Evolutionary conservation across 2,797 vertebrate genomes (phyloP).

Genomic region (Paramormyrops hopkinsi): DNA sequence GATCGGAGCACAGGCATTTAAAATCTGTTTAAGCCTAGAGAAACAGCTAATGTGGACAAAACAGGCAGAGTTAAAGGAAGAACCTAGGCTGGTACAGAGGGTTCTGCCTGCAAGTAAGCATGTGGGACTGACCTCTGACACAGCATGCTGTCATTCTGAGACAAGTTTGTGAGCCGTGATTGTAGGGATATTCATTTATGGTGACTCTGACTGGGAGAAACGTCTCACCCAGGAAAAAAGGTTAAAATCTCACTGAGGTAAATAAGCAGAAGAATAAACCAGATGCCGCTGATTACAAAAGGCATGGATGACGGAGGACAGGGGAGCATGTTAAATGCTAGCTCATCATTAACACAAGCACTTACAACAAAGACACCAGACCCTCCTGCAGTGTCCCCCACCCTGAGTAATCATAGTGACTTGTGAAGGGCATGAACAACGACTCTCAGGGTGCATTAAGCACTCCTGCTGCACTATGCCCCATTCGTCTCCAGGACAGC

Average conservation of each 20-base stretch:
- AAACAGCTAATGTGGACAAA: constrained; percentile 47
- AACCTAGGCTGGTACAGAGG: neutral
- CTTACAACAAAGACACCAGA: neutral
- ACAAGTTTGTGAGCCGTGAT: neutral
- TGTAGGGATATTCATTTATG: neutral
- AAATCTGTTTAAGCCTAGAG: constrained; percentile 34
- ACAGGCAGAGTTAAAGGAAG: constrained; percentile 41
- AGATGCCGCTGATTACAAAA: neutral
- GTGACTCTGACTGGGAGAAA: neutral
- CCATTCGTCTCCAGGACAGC: neutral
- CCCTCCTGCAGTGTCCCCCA: neutral
- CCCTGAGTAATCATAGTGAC: neutral
- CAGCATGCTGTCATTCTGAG: neutral
- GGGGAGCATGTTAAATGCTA: neutral
- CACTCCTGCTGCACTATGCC: neutral
- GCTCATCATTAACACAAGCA: neutral
- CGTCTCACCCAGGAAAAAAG: neutral
- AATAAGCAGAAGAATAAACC: neutral
- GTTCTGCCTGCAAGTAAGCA: neutral
- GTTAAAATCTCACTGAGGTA: neutral
- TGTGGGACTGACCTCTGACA: neutral
- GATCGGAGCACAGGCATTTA: constrained; percentile 37
- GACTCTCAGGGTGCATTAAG: neutral
- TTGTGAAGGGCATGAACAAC: neutral
- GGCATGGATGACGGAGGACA: neutral